These are phyloP conservation scores for Proisotoma minuta DNA, from an alignment of 2,888 invertebrate species.

Conservation along the genomic window DNA sequence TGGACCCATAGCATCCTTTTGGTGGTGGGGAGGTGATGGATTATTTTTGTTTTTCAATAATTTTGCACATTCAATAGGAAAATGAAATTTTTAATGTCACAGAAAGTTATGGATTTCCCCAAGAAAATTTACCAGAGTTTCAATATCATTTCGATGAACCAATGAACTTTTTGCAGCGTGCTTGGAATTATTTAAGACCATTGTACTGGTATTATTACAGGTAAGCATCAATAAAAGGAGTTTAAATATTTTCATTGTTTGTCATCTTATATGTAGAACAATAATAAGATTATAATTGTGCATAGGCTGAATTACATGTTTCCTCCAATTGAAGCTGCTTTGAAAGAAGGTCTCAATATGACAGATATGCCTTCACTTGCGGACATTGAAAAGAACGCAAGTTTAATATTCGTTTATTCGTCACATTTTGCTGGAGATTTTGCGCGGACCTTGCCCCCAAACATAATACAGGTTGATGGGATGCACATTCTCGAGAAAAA, in stretches of 20 bases:
- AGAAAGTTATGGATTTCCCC: constrained; percentile 17
- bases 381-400: constrained; percentile 31
- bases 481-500: constrained; percentile 28
- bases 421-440: constrained; percentile 42
- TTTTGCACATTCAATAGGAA: too few species aligned
- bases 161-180: constrained; percentile 31
- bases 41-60: too few species aligned
- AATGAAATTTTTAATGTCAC: too few species aligned
- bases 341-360: constrained; percentile 21
- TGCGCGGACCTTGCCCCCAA: constrained; percentile 40
- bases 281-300: too few species aligned
- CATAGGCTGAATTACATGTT: constrained; percentile 1
- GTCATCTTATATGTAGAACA: too few species aligned
- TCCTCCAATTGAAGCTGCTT: constrained; percentile 27
- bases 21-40: too few species aligned
- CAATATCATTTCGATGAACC: constrained; percentile 18
- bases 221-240: constrained; percentile 20
- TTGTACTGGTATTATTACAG: constrained; percentile 22
- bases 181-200: constrained; percentile 24
- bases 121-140: constrained; percentile 30
- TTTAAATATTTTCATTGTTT: too few species aligned
- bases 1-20: constrained; percentile 13
- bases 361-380: constrained; percentile 26
- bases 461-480: constrained; percentile 33
- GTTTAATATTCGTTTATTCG: constrained; percentile 31